Conservation (phyloP, 2,113 vertebrate genomes). For the Eudyptes chrysolophus region DNA sequence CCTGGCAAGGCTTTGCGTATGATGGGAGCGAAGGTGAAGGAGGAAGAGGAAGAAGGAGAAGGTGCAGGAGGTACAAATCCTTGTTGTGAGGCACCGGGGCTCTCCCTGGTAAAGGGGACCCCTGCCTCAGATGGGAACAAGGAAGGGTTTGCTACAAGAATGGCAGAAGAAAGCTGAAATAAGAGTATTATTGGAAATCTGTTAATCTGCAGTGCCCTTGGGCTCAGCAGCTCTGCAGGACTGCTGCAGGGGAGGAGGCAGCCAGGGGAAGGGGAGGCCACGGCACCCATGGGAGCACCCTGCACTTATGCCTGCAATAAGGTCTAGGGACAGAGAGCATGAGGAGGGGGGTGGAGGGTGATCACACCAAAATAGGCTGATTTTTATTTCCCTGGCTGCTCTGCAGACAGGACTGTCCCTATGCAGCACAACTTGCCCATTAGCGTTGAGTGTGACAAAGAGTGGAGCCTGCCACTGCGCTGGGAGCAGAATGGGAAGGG, state of each 20-base stretch:
- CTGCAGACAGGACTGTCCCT: not conserved
- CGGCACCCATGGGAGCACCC: not conserved
- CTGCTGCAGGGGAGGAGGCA: not conserved
- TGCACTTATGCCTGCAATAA: not conserved
- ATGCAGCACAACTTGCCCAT: not conserved
- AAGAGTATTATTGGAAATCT: conserved; percentile 1
- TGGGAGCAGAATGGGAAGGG: not conserved
- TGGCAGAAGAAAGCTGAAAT: not conserved
- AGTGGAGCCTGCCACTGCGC: not conserved
- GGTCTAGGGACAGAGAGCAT: not conserved
- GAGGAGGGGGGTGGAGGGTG: not conserved
- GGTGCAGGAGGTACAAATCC: not conserved
- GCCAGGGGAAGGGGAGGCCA: not conserved
- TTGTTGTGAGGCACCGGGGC: fast-evolving
- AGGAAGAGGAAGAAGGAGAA: not conserved
- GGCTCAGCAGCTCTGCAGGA: not conserved
- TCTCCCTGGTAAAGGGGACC: not conserved
- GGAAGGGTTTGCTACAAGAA: not conserved
- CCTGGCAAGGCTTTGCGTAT: fast-evolving
- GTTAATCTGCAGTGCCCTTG: not conserved
- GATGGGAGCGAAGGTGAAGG: not conserved
- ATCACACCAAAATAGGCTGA: fast-evolving
- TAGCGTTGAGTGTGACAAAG: fast-evolving
- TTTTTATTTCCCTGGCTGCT: not conserved
- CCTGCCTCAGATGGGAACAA: fast-evolving